Evolutionary conservation across 2,113 vertebrate genomes (phyloP).

Genomic region (Notarius lentiginosus): DNA sequence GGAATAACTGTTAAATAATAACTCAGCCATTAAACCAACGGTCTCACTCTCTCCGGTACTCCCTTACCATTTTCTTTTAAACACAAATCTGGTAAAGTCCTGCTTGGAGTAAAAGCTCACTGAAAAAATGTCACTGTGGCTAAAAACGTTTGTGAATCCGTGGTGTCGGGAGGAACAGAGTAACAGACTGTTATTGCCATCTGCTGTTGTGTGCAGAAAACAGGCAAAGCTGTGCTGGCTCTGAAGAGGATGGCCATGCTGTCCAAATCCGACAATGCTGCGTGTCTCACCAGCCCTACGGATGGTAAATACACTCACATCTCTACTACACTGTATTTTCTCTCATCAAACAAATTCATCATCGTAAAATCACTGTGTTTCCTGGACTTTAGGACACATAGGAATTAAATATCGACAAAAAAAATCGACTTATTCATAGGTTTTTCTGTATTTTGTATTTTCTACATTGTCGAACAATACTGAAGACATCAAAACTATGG

Average conservation of each 20-base stretch:
- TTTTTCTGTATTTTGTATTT: too few relatives aligned
- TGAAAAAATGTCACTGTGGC: background rate
- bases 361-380: background rate
- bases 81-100: background rate
- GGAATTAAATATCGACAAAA: background rate
- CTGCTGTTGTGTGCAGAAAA: conserved; percentile 73
- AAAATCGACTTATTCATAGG: too few relatives aligned
- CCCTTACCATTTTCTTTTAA: background rate
- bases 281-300: conserved; percentile 47
- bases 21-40: background rate
- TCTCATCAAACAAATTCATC: background rate
- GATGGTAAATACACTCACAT: conserved; percentile 57
- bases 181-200: background rate
- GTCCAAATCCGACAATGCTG: conserved; percentile 65
- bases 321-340: background rate
- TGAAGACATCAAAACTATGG: too few relatives aligned
- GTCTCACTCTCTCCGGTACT: background rate
- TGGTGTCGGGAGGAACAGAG: background rate
- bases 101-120: background rate
- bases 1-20: too few relatives aligned
- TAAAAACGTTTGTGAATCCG: background rate
- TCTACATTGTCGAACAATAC: too few relatives aligned
- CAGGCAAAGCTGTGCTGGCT: conserved; percentile 83
- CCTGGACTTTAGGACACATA: background rate
- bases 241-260: conserved; percentile 81